phyloP scores from a whole-genome alignment of 1,140 invertebrate species.

The Drosophila ogumai region DNA sequence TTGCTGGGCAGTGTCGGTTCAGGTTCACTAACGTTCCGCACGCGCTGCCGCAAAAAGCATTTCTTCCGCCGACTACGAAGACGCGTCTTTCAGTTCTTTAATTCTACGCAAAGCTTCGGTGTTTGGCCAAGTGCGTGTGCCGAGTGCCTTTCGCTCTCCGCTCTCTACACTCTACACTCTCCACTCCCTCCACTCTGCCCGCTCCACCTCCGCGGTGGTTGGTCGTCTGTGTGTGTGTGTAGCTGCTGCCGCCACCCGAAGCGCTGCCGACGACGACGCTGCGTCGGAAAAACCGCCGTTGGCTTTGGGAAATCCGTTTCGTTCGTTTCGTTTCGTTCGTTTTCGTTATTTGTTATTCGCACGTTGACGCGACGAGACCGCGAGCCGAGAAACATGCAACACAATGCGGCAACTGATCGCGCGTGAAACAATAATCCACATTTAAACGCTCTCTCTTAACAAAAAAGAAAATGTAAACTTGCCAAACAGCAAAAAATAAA shows the following conservation, averaged over 20 bases:
- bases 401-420: conserved; percentile 44
- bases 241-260: conserved; percentile 29
- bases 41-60: conserved; percentile 53
- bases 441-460: conserved; percentile 8
- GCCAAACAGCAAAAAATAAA: conserved; percentile 57
- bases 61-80: conserved; percentile 45
- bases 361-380: conserved; percentile 80
- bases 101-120: conserved; percentile 11
- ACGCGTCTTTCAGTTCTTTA: conserved; percentile 27
- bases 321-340: conserved; percentile 79
- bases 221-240: conserved; percentile 28
- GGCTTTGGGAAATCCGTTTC: conserved; percentile 69
- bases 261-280: conserved; percentile 61
- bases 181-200: not conserved
- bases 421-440: conserved; percentile 53
- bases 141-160: conserved; percentile 3
- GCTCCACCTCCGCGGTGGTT: conserved; percentile 33
- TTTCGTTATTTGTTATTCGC: conserved; percentile 84
- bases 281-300: conserved; percentile 76
- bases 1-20: conserved; percentile 84
- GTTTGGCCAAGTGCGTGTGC: conserved; percentile 26
- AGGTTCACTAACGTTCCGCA: conserved; percentile 80
- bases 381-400: conserved; percentile 57
- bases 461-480: conserved; percentile 57
- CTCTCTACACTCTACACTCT: not conserved